Evolutionary conservation across 2,113 vertebrate species (phyloP), one percentile per base, ranked within the genome.

Genomic region (Neogale vison): DNA sequence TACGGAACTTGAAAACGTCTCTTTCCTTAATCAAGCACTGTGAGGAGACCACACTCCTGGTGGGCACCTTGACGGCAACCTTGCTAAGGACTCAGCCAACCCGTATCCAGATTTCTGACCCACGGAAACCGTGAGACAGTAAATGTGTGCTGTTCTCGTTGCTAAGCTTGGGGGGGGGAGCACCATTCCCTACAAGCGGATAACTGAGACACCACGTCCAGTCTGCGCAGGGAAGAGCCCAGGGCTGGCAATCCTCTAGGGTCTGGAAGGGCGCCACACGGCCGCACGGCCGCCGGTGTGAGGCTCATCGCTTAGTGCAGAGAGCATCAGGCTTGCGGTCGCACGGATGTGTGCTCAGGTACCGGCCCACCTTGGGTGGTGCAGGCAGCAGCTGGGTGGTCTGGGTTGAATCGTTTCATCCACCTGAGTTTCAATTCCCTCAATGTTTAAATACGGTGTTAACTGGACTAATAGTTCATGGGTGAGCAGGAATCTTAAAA

Each of bases 221-320:
- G 8, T 6, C 55, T 63, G 11, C n/a, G 14, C 1, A 59, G 80
- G 50, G n/a, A 34, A 24, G 47, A 50, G 39, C 20, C 34, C 34
- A 9, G 4, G 47, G 21, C 61, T 24, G 77, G 83, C 23, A 21
- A 42, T 59, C 65, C 52, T 74, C 4, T 24, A 31, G 5, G 24
- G 42, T 47, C 47, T 39, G 9, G 21, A 82, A 80, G 47, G 50
- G 29, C 6, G 50, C 29, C 20, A 6, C 65, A 7, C 2, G 0
- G 42, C 29, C 14, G 4, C 65, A 7, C 2, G 0, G 42, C 36
- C 31, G 31, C 15, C 29, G 0, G 20, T 24, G n/a, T 3, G 29
- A 65, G 59, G 34, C 39, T 45, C 24, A 7, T 23, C 1, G n/a
- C 45, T 45, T 61, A 45, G 39, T 21, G 65, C 59, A 5, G 61